phyloP scores from a whole-genome alignment of 2,797 vertebrate genomes.

The Cuculus canorus region DNA sequence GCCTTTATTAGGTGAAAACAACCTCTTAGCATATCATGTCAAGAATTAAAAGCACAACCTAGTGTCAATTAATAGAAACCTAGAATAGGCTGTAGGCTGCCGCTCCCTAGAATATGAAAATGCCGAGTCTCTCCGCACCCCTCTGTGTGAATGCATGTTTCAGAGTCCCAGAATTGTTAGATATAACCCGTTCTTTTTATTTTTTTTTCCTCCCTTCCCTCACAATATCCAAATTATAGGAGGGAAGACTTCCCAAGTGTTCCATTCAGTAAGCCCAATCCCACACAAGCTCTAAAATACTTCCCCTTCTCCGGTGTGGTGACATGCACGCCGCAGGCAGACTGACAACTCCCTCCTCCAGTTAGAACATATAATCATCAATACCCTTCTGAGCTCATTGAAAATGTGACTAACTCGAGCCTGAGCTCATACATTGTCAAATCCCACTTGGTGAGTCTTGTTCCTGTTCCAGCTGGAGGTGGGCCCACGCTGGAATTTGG shows the following conservation, averaged over 20 bases:
- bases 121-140: neutral
- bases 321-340: slow-evolving; percentile 34
- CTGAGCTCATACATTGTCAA: slow-evolving; percentile 47
- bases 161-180: neutral
- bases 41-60: neutral
- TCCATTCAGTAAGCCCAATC: slow-evolving; percentile 34
- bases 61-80: neutral
- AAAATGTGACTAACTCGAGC: slow-evolving; percentile 52
- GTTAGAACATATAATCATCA: slow-evolving; percentile 57
- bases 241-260: slow-evolving; percentile 34
- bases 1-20: neutral
- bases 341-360: slow-evolving; percentile 66
- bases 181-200: neutral
- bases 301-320: slow-evolving; percentile 3
- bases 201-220: neutral
- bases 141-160: neutral
- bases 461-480: slow-evolving; percentile 63
- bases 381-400: slow-evolving; percentile 53
- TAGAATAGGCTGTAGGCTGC: neutral
- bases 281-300: slow-evolving; percentile 53
- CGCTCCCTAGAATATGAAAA: neutral
- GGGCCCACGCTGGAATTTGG: slow-evolving; percentile 56
- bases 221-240: slow-evolving; percentile 19
- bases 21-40: neutral
- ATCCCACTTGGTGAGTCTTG: slow-evolving; percentile 57